Percentiles rank a stretch among this genome's conserved stretches.
Conservation (phyloP, 2,113 vertebrate genomes). For the Megaceryle torquata region DNA sequence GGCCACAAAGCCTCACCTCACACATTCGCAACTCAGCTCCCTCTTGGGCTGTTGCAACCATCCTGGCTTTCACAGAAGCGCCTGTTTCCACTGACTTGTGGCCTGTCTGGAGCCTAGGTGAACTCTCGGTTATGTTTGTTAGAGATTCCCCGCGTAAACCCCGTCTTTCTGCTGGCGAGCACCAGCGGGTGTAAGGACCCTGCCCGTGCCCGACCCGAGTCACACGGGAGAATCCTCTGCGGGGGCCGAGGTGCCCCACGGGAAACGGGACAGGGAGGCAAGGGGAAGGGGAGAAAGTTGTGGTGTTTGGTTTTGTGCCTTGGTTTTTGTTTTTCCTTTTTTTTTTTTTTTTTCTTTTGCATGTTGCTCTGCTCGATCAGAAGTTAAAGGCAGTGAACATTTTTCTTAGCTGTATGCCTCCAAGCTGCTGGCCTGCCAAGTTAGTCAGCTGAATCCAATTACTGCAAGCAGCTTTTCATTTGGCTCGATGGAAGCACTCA, state of each 20-base stretch:
- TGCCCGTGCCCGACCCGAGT: background rate
- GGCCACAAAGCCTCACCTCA: background rate
- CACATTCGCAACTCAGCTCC: background rate
- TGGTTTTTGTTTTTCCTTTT: background rate
- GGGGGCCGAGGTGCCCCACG: background rate
- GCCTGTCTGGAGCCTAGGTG: background rate
- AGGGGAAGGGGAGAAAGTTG: background rate
- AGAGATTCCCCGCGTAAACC: background rate
- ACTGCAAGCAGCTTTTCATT: conserved; percentile 82
- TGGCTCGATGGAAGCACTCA: conserved; percentile 77
- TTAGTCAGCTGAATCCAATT: conserved; percentile 85
- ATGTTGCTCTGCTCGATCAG: conserved; percentile 60
- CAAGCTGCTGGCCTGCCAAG: conserved; percentile 80
- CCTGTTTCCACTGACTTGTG: background rate
- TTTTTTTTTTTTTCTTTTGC: conserved; percentile 8
- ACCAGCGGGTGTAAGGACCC: background rate
- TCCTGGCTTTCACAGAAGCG: background rate
- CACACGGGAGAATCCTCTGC: background rate
- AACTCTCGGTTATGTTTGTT: background rate
- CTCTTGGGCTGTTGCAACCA: background rate
- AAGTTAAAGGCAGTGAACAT: conserved; percentile 73
- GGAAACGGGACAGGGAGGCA: background rate
- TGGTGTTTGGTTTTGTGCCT: no score
- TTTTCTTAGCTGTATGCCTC: conserved; percentile 79
- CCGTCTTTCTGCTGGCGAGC: background rate